phyloP scores from a whole-genome alignment of 2,113 vertebrate genomes.

The Caracal caracal region DNA sequence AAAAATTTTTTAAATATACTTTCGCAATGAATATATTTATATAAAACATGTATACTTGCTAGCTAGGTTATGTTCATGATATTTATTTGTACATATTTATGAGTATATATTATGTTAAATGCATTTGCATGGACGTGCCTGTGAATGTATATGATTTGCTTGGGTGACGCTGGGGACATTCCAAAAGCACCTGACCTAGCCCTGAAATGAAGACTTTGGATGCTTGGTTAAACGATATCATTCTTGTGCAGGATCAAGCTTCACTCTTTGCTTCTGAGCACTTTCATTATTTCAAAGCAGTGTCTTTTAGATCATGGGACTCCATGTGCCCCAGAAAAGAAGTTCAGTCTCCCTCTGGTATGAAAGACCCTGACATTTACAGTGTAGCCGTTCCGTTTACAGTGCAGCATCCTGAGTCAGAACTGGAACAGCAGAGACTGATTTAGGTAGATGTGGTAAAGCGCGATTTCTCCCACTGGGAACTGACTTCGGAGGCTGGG shows the following conservation, averaged over 20 bases:
- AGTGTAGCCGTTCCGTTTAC: not conserved
- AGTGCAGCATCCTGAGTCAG: not conserved
- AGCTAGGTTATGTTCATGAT: not conserved
- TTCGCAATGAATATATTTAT: not conserved
- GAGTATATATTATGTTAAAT: not conserved
- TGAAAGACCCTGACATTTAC: not conserved
- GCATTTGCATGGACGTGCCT: not conserved
- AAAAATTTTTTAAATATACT: not conserved
- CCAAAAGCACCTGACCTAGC: not conserved
- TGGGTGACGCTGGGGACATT: not conserved
- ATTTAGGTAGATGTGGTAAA: not conserved
- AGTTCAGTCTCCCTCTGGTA: rapidly evolving
- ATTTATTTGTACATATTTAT: not conserved
- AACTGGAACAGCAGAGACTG: not conserved
- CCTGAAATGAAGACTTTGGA: not conserved
- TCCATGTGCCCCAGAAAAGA: not conserved
- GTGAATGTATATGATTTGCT: not conserved
- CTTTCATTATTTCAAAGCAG: not conserved
- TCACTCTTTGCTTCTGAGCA: not conserved
- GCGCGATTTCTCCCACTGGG: not conserved
- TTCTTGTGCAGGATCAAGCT: rapidly evolving
- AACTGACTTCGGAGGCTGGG: not conserved
- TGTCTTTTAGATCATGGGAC: not conserved
- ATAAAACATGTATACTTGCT: not conserved
- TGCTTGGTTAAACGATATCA: not conserved